These are phyloP conservation scores for Strigops habroptila DNA, from an alignment of 2,113 vertebrate genomes.

Conservation along the genomic window DNA sequence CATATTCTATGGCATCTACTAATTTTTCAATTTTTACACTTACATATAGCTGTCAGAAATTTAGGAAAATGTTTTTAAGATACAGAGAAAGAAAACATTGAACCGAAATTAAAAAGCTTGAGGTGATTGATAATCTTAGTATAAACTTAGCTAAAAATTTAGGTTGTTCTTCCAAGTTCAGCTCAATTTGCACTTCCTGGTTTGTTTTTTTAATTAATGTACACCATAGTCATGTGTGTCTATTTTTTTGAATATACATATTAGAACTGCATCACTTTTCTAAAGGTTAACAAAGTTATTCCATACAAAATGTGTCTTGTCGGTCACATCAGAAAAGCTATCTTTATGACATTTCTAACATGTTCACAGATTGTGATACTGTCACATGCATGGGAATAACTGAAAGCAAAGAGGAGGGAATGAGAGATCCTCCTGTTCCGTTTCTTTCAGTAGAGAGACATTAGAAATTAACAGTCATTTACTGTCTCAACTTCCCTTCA, in stretches of 20 bases:
- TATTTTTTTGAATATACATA: neutral
- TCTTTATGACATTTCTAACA: neutral
- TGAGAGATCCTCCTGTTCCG: neutral
- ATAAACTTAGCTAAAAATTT: neutral
- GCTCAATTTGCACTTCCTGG: neutral
- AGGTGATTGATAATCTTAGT: neutral
- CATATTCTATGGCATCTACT: neutral
- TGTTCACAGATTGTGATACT: neutral
- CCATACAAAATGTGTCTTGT: neutral
- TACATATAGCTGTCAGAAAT: neutral
- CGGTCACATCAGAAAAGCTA: neutral
- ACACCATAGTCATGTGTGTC: neutral
- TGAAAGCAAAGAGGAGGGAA: rapidly evolving
- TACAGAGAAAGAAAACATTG: neutral
- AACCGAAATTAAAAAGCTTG: neutral
- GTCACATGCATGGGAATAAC: neutral
- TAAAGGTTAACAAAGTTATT: neutral
- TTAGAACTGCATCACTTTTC: neutral
- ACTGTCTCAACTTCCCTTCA: neutral
- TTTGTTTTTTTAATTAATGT: neutral
- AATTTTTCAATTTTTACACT: neutral
- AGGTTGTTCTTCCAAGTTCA: neutral
- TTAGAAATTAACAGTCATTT: constrained; percentile 19
- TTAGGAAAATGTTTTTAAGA: neutral
- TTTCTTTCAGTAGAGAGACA: neutral